These are phyloP conservation scores for Brachionichthys hirsutus DNA, from an alignment of 2,113 vertebrate species.

Conservation along the genomic window DNA sequence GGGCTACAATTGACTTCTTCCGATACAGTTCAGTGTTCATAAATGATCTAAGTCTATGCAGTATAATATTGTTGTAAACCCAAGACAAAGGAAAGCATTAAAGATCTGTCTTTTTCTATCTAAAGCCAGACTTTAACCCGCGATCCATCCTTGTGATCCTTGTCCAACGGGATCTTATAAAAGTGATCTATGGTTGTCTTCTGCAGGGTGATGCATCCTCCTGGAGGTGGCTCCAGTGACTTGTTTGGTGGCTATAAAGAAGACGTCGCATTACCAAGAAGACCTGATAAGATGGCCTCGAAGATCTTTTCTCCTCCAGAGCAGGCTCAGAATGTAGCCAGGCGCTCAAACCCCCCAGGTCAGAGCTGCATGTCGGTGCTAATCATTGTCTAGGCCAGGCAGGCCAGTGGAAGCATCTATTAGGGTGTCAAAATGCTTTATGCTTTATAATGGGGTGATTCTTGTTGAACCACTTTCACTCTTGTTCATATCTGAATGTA, in stretches of 20 bases:
- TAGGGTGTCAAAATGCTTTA: constrained; percentile 47
- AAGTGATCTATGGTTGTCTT: background rate
- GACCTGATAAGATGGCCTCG: constrained; percentile 87
- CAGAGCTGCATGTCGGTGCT: constrained; percentile 23
- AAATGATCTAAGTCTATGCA: too few relatives aligned
- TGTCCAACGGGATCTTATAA: background rate
- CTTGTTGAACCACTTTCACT: constrained; percentile 1
- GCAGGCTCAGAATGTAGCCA: constrained; percentile 80
- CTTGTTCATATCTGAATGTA: constrained; percentile 1
- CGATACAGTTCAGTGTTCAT: too few relatives aligned
- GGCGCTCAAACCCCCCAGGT: constrained; percentile 94
- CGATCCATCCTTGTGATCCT: too few relatives aligned
- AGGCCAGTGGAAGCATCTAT: constrained; percentile 4
- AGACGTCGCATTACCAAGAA: constrained; percentile 70
- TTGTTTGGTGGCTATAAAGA: constrained; percentile 86
- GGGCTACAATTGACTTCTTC: too few relatives aligned
- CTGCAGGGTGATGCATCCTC: constrained; percentile 85
- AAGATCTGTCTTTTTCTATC: too few relatives aligned
- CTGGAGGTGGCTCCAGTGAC: constrained; percentile 86
- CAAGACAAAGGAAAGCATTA: too few relatives aligned
- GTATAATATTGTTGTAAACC: too few relatives aligned
- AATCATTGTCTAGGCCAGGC: constrained; percentile 20
- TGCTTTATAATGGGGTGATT: constrained; percentile 22
- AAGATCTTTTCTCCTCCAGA: constrained; percentile 85
- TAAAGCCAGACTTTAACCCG: too few relatives aligned